These are phyloP conservation scores for Martes martes DNA, from an alignment of 2,113 vertebrate species.

Conservation along the genomic window DNA sequence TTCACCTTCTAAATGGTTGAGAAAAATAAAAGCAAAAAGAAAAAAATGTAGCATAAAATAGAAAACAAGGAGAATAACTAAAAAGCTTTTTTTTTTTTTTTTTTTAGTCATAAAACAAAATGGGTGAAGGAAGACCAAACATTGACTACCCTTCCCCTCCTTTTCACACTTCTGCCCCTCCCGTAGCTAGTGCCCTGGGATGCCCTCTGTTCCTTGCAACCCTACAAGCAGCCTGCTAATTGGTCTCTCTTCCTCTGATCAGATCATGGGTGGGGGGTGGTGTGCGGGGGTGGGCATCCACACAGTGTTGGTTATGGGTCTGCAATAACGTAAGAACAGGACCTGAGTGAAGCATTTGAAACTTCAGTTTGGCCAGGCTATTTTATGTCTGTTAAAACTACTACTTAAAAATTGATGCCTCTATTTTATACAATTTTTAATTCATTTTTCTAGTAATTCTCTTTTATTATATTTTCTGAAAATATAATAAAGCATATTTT, in stretches of 20 bases:
- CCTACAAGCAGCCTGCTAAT: not conserved
- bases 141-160: not conserved
- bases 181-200: too few species aligned
- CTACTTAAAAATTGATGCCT: not conserved
- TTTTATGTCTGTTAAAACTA: not conserved
- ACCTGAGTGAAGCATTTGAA: not conserved
- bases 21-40: not conserved
- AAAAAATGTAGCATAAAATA: not conserved
- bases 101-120: not conserved
- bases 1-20: not conserved
- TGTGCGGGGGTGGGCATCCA: too few species aligned
- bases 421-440: not conserved
- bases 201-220: not conserved
- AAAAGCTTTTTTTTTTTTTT: not conserved
- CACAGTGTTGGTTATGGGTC: not conserved
- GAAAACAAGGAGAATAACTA: not conserved
- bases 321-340: not conserved
- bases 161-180: not conserved
- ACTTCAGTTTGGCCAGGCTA: not conserved
- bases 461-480: slow-evolving; percentile 1
- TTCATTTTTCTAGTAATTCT: not conserved
- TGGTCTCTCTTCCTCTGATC: not conserved
- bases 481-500: not conserved
- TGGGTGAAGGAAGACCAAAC: not conserved
- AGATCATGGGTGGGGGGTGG: too few species aligned